These are phyloP conservation scores for Alosa sapidissima DNA, from an alignment of 2,797 vertebrate species.

Conservation along the genomic window DNA sequence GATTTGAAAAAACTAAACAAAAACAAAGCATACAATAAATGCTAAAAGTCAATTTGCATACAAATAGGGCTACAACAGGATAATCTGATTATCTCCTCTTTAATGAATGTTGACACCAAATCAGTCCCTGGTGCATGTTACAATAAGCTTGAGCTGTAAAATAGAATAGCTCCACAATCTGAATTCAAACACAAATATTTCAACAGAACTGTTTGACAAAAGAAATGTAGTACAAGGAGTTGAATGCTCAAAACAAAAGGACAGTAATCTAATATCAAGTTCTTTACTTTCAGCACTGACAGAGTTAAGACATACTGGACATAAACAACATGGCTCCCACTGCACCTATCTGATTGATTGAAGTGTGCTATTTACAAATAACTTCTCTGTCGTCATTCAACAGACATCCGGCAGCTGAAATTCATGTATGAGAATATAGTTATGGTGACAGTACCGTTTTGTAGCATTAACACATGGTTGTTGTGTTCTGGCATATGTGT, in stretches of 20 bases:
- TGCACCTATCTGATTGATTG: background rate
- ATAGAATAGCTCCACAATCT: too few species aligned
- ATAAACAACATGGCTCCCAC: background rate
- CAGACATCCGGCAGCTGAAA: background rate
- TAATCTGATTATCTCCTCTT: too few species aligned
- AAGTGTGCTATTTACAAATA: conserved; percentile 1
- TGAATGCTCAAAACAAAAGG: background rate
- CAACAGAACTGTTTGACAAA: background rate
- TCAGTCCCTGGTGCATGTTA: too few species aligned
- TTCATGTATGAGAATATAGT: background rate
- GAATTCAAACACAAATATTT: background rate
- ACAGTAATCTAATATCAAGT: background rate
- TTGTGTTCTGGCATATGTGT: background rate
- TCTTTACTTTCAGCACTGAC: background rate
- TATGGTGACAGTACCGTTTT: background rate
- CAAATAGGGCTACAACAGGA: too few species aligned
- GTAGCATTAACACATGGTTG: background rate
- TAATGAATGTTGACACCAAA: too few species aligned
- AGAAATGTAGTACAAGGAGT: background rate
- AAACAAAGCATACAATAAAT: too few species aligned
- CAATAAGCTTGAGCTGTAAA: too few species aligned
- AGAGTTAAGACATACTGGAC: background rate
- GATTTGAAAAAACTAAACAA: too few species aligned
- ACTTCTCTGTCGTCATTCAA: background rate
- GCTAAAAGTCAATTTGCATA: too few species aligned